phyloP scores from a whole-genome alignment of 1,140 invertebrate genomes.

The Zeugodacus cucurbitae region DNA sequence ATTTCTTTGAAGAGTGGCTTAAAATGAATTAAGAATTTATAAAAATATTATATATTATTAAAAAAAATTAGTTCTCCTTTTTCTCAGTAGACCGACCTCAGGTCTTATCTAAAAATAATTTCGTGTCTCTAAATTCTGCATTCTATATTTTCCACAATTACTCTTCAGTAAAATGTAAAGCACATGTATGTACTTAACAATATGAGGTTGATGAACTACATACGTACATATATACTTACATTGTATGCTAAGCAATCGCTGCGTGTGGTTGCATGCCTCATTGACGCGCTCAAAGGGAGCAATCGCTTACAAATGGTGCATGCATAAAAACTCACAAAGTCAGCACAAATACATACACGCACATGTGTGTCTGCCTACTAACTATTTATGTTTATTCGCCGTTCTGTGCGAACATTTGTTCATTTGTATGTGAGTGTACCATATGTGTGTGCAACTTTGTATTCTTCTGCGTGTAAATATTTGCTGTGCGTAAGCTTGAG shows the following conservation, averaged over 20 bases:
- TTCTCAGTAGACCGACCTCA: no score
- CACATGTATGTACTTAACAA: neutral
- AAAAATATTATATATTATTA: no score
- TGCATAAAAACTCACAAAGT: neutral
- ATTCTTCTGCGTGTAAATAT: neutral
- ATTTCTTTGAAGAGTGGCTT: no score
- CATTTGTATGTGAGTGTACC: neutral
- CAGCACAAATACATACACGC: neutral
- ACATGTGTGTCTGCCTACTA: neutral
- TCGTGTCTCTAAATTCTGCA: no score
- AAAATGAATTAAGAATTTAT: no score
- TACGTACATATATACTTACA: neutral
- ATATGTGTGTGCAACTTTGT: neutral
- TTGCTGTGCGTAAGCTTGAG: constrained; percentile 1
- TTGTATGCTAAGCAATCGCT: neutral
- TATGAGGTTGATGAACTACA: neutral
- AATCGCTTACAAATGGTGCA: constrained; percentile 9
- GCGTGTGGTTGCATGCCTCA: constrained; percentile 17
- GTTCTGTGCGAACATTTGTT: neutral
- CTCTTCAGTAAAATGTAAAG: no score
- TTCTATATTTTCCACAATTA: no score
- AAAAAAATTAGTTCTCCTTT: no score
- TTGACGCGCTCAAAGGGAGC: neutral
- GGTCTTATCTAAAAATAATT: no score
- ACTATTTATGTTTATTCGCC: neutral